phyloP scores from a whole-genome alignment of 1,140 invertebrate species.

The Drosophila kurseongensis region DNA sequence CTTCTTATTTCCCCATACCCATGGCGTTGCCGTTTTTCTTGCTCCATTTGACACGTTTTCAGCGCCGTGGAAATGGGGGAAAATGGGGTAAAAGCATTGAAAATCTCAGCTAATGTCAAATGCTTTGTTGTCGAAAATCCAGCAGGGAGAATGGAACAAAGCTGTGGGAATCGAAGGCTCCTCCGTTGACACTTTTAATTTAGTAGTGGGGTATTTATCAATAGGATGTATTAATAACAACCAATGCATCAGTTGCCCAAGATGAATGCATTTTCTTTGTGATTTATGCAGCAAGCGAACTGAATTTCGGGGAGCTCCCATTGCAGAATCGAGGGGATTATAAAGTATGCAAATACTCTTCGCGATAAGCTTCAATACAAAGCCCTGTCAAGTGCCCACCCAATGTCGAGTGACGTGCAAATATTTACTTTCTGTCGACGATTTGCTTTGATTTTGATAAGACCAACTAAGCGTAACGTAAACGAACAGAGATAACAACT shows the following conservation, averaged over 20 bases:
- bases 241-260: conserved; percentile 35
- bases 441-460: conserved; percentile 49
- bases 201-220: conserved; percentile 69
- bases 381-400: conserved; percentile 23
- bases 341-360: conserved; percentile 15
- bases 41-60: conserved; percentile 60
- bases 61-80: conserved; percentile 13
- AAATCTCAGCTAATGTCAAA: conserved; percentile 78
- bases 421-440: conserved; percentile 53
- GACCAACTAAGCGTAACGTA: conserved; percentile 5
- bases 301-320: conserved; percentile 1
- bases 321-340: conserved; percentile 12
- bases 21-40: neutral
- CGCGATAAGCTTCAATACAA: conserved; percentile 6
- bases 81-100: conserved; percentile 49
- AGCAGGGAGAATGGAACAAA: neutral
- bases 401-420: conserved; percentile 43
- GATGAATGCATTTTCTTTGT: conserved; percentile 42
- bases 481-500: conserved; percentile 42
- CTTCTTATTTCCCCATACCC: conserved; percentile 6
- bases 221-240: conserved; percentile 55
- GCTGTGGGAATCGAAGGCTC: conserved; percentile 8
- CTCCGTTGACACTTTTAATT: conserved; percentile 61
- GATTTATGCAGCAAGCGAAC: conserved; percentile 21
- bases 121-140: conserved; percentile 65